Base-by-base conservation (phyloP, 1,140 invertebrate species). In the Lineus longissimus region DNA sequence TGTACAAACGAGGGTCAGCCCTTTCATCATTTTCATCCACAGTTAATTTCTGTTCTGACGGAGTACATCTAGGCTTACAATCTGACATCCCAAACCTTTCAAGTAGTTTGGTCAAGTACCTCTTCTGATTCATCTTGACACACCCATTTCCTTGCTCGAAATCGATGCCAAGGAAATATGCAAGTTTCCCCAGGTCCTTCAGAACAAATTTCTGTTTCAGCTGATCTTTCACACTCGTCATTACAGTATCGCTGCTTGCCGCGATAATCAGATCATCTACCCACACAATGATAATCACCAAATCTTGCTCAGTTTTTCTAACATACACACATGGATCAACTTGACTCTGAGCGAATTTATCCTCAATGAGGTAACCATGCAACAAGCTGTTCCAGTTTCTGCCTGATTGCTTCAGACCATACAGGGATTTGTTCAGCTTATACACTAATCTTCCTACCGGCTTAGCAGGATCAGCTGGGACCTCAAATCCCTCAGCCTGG, bases 331-430 rank as follows among this genome's bases (percentile, higher is more conserved):
- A 72, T 33, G 22, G 60, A 57, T 70, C 70, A 68, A 56, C 51
- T 25, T 19, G 31, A 33, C 40, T 56, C 41, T 66, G 69, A 23
- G 15, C 68, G 51, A 85, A 77, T 1, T 76, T 75, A 66, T 77
- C 70, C 2, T 76, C 73, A 25, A 77, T 81, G 29, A 84, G 82
- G 62, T 75, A 79, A 61, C 78, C 22, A 58, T 70, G 58, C 17
- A 70, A 60, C n/a, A 56, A 55, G 19, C 40, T 41, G n/a, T 51
- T 51, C 47, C 47, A 51, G 47, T 51, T 51, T 51, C 47, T 51
- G 9, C 47, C 47, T 23, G 19, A 23, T 51, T 51, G 47, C 25
- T 51, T 51, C 19, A 51, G 47, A 51, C 47, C 47, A n/a, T 51
- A 51, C 47, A 51, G 47, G 6, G 47, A 51, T n/a, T 51, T 51